Evolutionary conservation across 2,888 invertebrate genomes (phyloP).

Genomic region (Operophtera brumata): DNA sequence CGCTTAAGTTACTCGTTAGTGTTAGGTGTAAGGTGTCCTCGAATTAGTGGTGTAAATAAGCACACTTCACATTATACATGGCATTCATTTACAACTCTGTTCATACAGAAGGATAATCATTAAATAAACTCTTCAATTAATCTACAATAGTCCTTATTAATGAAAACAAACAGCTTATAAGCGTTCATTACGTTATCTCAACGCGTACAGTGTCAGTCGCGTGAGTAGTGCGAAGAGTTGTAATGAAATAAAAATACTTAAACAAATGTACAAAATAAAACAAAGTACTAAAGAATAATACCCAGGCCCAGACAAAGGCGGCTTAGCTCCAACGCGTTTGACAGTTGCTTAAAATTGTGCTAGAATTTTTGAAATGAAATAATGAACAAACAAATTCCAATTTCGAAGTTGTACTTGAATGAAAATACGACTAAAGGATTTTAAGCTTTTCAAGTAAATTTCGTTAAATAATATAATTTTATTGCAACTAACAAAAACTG

Average conservation of each 20-base stretch:
- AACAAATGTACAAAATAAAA: neutral
- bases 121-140: constrained; percentile 3
- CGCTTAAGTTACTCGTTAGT: too few species aligned
- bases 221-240: constrained; percentile 1
- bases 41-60: too few species aligned
- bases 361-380: neutral
- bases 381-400: too few species aligned
- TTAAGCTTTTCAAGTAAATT: too few species aligned
- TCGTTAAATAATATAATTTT: too few species aligned
- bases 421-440: too few species aligned
- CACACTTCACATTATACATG: too few species aligned
- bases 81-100: neutral
- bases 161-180: constrained; percentile 12
- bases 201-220: constrained; percentile 1
- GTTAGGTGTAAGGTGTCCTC: too few species aligned
- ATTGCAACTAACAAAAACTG: too few species aligned
- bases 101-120: constrained; percentile 7
- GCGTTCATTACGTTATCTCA: constrained; percentile 14
- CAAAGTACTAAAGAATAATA: neutral
- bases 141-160: constrained; percentile 5
- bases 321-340: too few species aligned
- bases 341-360: neutral
- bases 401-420: too few species aligned
- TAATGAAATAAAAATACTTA: neutral
- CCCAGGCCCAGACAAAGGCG: too few species aligned